Evolutionary conservation across 2,888 invertebrate species (phyloP).

Genomic region (Andrena chrysosceles): DNA sequence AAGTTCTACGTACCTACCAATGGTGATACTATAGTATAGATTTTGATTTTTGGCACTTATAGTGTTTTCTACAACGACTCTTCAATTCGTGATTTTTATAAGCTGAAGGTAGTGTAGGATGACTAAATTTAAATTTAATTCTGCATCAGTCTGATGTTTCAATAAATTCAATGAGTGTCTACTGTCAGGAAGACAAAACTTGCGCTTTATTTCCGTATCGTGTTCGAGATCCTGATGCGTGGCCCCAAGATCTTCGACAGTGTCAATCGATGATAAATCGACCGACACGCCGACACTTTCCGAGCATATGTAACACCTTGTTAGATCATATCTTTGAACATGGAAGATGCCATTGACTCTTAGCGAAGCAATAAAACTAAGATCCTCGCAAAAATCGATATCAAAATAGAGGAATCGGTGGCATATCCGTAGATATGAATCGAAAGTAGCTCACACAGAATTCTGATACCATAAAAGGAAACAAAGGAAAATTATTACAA

Average conservation of each 20-base stretch:
- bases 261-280: slow-evolving; percentile 56
- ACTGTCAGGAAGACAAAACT: background rate
- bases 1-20: no score
- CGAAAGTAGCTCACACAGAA: background rate
- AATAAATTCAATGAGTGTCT: background rate
- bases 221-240: background rate
- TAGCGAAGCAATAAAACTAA: background rate
- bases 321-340: slow-evolving; percentile 13
- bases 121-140: background rate
- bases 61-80: background rate
- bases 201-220: slow-evolving; percentile 10
- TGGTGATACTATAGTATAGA: no score
- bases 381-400: background rate
- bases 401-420: background rate
- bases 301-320: slow-evolving; percentile 50
- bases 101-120: background rate
- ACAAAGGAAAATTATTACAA: background rate
- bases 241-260: background rate
- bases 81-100: background rate
- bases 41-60: no score
- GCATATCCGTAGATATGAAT: background rate
- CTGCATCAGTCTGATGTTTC: no score
- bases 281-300: slow-evolving; percentile 33
- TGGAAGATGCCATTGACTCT: background rate
- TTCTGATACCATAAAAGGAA: background rate